Evolutionary conservation across 64 coral and sea anemone genomes (phyloP).

Genomic region (Cladopsammia gracilis): DNA sequence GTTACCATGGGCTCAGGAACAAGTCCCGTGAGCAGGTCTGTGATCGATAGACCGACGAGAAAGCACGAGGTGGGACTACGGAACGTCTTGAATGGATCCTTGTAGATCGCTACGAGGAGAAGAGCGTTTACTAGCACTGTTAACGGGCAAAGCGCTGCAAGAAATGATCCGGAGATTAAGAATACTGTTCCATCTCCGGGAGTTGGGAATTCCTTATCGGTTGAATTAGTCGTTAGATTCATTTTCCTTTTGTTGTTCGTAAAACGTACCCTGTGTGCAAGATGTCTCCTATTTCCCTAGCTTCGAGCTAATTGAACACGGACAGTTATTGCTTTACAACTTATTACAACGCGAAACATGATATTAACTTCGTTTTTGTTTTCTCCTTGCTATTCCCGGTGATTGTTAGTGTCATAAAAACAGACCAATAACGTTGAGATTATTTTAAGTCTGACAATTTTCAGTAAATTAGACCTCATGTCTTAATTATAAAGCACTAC

Average conservation of each 20-base stretch:
- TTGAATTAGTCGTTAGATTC: not conserved
- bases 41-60: conserved; percentile 62
- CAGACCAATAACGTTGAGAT: too few relatives aligned
- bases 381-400: too few relatives aligned
- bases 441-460: too few relatives aligned
- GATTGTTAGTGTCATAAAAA: too few relatives aligned
- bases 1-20: conserved; percentile 54
- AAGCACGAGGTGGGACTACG: conserved; percentile 69
- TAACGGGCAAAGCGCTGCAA: conserved; percentile 48
- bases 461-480: too few relatives aligned
- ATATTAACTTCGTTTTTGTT: too few relatives aligned
- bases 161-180: conserved; percentile 16
- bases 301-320: too few relatives aligned
- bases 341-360: too few relatives aligned
- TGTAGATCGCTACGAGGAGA: conserved; percentile 72
- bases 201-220: not conserved
- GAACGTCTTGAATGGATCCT: conserved; percentile 76
- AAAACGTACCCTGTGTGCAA: too few relatives aligned
- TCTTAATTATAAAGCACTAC: too few relatives aligned
- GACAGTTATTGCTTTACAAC: too few relatives aligned
- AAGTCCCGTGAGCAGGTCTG: conserved; percentile 69
- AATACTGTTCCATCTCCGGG: not conserved
- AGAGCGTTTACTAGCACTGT: conserved; percentile 63
- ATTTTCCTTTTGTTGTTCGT: not conserved
- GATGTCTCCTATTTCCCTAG: too few relatives aligned